Base-by-base conservation (phyloP, 2,888 invertebrate genomes). In the Nomada hirtipes region DNA sequence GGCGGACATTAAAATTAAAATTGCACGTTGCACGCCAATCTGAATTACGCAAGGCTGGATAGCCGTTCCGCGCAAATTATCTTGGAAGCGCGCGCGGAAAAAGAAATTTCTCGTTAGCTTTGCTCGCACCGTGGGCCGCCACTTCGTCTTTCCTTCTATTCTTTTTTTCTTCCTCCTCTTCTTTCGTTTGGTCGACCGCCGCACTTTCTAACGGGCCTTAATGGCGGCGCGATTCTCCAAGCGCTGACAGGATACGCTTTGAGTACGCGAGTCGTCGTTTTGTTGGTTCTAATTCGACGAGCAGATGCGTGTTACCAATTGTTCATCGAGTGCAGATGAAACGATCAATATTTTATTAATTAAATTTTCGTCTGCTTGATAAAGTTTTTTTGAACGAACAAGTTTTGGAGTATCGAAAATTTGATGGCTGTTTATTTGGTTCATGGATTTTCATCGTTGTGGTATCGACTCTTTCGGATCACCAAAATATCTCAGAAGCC, bases 1-100 rank as follows among this genome's bases (percentile, higher is more conserved):
- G 26, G 80, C 72, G 59, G 63, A 63, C 70, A 63, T 86, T 78
- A 87, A 86, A 84, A 71, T 75, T 75, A 73, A 86, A 81, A 83
- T 83, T 86, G 84, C 75, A 63, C 72, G 52, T 79, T 63, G 59
- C 69, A 52, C 69, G 69, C 36, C 68, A 69, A 73, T 61, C 64
- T 63, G 75, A 79, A 87, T 87, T 82, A 84, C 76, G 79, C 76
- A 77, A 83, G 67, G 59, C 61, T 44, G 61, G 70, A 75, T 83
- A 72, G 29, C 47, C 23, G 26, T 60, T 67, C 20, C 60, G 57
- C 36, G 71, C 67, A 76, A 86, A 84, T 84, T 79, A 82, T 75
- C 42, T 59, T 67, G 52, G 52, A 47, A 26, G 11, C 50, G 72
- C n/a, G 65, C 57, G 50, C 52, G 63, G 53, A 74, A 55, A 74